phyloP scores from a whole-genome alignment of 92 coral and sea anemone genomes.

The Galaxea fascicularis region DNA sequence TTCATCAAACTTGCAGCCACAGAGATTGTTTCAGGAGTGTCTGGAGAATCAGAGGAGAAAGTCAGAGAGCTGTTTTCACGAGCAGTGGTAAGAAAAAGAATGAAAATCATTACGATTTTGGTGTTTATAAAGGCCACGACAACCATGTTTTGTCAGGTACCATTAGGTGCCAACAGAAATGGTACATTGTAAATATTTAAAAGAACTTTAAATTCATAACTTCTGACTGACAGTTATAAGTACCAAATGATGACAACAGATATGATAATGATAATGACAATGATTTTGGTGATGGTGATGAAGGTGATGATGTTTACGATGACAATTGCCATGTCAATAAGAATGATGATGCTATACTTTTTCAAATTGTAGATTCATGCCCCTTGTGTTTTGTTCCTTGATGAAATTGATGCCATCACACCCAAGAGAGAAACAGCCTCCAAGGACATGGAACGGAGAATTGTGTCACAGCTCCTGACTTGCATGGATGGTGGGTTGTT shows the following conservation, averaged over 20 bases:
- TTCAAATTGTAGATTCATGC: constrained; percentile 66
- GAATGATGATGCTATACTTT: not conserved
- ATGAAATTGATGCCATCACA: constrained; percentile 98
- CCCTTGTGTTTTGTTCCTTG: constrained; percentile 95
- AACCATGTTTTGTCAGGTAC: constrained; percentile 34
- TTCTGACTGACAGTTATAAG: not conserved
- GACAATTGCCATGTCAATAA: no score
- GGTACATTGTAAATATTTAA: no score
- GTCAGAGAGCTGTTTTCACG: constrained; percentile 89
- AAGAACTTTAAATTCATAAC: not conserved
- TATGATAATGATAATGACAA: no score
- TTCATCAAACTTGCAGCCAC: constrained; percentile 95
- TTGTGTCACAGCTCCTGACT: constrained; percentile 93
- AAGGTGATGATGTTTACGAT: no score
- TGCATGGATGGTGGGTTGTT: constrained; percentile 91
- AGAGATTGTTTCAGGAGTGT: constrained; percentile 98
- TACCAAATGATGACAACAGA: no score
- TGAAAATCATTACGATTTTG: not conserved
- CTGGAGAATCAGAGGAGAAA: constrained; percentile 98
- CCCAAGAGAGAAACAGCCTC: constrained; percentile 99
- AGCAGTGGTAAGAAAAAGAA: constrained; percentile 78
- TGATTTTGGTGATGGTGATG: no score
- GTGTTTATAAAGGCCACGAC: constrained; percentile 34
- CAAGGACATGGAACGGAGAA: constrained; percentile 97
- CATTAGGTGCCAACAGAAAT: constrained; percentile 28